A percentile compares a stretch with the other conserved stretches of the same genome.
Evolutionary conservation across 2,797 vertebrate genomes (phyloP).

Genomic region (Naso thynnoides): DNA sequence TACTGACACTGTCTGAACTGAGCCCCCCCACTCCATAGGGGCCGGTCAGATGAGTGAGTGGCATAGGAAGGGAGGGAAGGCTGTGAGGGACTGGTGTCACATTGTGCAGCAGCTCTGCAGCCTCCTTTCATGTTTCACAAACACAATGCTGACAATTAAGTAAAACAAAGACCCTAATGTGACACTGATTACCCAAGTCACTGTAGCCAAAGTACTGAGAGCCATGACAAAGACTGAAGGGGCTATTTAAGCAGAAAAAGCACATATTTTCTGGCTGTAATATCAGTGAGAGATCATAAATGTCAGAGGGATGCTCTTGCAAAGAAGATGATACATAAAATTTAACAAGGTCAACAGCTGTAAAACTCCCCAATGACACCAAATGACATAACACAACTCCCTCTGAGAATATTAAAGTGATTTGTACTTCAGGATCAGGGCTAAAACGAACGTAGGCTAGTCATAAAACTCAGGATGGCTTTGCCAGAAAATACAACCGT

Average conservation of each 20-base stretch:
- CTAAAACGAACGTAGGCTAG: slow-evolving; percentile 1
- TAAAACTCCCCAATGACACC: slow-evolving; percentile 30
- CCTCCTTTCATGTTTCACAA: slow-evolving; percentile 13
- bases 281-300: slow-evolving; percentile 9
- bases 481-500: slow-evolving; percentile 32
- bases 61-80: slow-evolving; percentile 14
- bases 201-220: slow-evolving; percentile 5
- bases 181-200: neutral
- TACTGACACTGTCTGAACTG: slow-evolving; percentile 69
- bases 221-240: neutral
- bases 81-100: slow-evolving; percentile 1
- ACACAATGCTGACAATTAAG: slow-evolving; percentile 37
- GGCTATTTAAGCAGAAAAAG: neutral
- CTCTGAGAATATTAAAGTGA: slow-evolving; percentile 51
- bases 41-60: slow-evolving; percentile 46
- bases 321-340: slow-evolving; percentile 13
- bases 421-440: slow-evolving; percentile 41
- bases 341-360: slow-evolving; percentile 47
- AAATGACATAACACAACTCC: slow-evolving; percentile 35
- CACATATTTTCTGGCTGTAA: neutral
- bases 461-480: slow-evolving; percentile 37
- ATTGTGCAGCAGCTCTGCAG: slow-evolving; percentile 4
- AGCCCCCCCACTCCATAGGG: slow-evolving; percentile 33
- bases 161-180: slow-evolving; percentile 7
- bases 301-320: slow-evolving; percentile 7